Evolutionary conservation across 2,113 vertebrate genomes (phyloP).

Genomic region (Antennarius striatus): DNA sequence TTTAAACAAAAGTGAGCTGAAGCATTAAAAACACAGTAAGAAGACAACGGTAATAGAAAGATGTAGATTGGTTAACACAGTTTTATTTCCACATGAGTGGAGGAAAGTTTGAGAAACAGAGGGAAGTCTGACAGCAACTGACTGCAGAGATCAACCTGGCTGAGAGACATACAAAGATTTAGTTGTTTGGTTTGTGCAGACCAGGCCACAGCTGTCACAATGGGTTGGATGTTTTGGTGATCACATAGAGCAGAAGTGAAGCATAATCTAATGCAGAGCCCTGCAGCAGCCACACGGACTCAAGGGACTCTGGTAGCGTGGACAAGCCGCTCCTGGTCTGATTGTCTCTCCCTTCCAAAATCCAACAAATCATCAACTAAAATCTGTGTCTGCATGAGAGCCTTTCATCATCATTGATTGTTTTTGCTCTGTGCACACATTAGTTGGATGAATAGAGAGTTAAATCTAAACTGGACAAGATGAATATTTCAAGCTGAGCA

Average conservation of each 20-base stretch:
- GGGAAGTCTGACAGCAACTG: constrained; percentile 9
- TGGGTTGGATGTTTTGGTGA: constrained; percentile 55
- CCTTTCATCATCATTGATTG: constrained; percentile 6
- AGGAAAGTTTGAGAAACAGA: constrained; percentile 23
- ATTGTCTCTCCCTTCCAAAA: neutral
- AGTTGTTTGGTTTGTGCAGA: constrained; percentile 8
- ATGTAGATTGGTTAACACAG: constrained; percentile 18
- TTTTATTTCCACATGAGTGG: constrained; percentile 31
- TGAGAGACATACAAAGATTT: constrained; percentile 7
- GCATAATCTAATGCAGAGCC: constrained; percentile 69
- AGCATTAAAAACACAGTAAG: constrained; percentile 17
- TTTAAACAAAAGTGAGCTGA: constrained; percentile 15
- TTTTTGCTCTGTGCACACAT: neutral
- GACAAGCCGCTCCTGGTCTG: constrained; percentile 29
- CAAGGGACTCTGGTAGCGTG: constrained; percentile 14
- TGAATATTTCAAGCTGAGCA: constrained; percentile 69
- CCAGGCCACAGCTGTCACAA: constrained; percentile 59
- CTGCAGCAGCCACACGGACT: constrained; percentile 37
- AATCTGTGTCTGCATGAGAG: neutral
- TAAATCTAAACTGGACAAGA: constrained; percentile 40
- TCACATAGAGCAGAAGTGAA: constrained; percentile 73
- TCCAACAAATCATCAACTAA: constrained; percentile 15
- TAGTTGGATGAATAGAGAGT: constrained; percentile 17
- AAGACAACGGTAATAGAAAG: constrained; percentile 13
- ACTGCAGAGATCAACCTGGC: constrained; percentile 8